Evolutionary conservation across 2,797 vertebrate species (phyloP), one percentile per base, ranked within the genome.

Genomic region (Coranthus polyacanthus): DNA sequence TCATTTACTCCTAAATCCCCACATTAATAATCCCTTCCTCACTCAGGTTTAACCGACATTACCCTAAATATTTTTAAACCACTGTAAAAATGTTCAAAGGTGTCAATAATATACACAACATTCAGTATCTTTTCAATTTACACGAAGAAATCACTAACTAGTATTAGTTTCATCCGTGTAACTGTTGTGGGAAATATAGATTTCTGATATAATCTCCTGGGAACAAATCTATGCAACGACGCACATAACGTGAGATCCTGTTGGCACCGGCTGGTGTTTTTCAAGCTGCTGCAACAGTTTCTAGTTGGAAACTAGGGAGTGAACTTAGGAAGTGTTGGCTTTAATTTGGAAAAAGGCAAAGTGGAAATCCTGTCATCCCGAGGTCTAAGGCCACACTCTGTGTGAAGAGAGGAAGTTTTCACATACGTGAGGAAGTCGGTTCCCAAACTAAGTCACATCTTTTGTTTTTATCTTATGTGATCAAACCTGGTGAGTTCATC

Each of bases 341-440:
- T 73, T 78, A 60, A 80, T 75, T 70, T 78, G 80, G 78, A 88
- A 88, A 86, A 77, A 42, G 7, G 51, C 22, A 61, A 74, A 68
- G 18, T 90, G 90, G 88, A 92, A 89, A 92, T 91, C 85, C 91
- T 91, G 87, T 83, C 58, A 63, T 60, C 16, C 39, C 56, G 42
- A 13, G 41, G 71, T 65, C 68, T 75, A 57, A 85, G 86, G 87
- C 89, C 87, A 68, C 54, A 22, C 46, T 56, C 68, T 58, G 43
- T 21, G 15, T 61, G 16, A 79, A 46, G 26, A 78, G 61, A 83
- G 83, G 85, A 89, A 86, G 58, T 62, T 70, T 79, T 78, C 47
- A 46, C 36, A 46, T 11, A 22, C 51, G 75, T 18, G 64, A 84
- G 86, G 85, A 90, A 85, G 84, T 68, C 52, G 72, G 74, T 63